These are phyloP conservation scores for Drosophila affinis DNA, from an alignment of 2,888 invertebrate species.

Conservation along the genomic window DNA sequence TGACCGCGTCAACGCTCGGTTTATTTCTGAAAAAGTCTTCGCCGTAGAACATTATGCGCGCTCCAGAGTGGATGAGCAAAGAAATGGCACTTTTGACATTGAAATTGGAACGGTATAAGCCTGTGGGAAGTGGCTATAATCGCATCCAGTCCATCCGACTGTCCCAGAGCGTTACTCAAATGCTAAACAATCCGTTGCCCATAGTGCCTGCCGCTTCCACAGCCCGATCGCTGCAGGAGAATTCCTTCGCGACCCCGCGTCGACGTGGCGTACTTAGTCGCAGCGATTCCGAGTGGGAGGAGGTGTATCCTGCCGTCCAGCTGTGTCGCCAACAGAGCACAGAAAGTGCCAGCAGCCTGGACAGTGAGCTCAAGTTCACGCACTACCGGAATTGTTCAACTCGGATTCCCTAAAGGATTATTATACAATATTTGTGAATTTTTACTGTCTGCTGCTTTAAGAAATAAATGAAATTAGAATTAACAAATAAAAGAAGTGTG, in stretches of 20 bases:
- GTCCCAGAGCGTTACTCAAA: conserved; percentile 81
- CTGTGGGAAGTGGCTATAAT: conserved; percentile 80
- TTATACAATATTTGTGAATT: conserved; percentile 38
- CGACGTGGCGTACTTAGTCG: conserved; percentile 73
- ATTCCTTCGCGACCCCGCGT: conserved; percentile 46
- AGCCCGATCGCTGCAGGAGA: conserved; percentile 35
- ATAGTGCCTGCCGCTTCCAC: conserved; percentile 19
- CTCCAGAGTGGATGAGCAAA: conserved; percentile 80
- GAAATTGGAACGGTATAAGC: conserved; percentile 81
- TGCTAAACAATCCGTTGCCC: conserved; percentile 81
- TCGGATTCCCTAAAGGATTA: conserved; percentile 64
- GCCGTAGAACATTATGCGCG: conserved; percentile 60
- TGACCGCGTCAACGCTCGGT: conserved; percentile 37
- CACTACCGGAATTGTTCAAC: conserved; percentile 82
- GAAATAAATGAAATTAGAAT: conserved; percentile 28
- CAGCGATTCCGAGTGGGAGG: conserved; percentile 78
- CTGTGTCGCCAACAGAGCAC: conserved; percentile 58
- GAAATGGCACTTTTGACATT: conserved; percentile 80
- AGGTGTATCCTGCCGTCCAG: conserved; percentile 76
- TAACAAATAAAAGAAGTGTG: background rate
- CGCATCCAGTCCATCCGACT: conserved; percentile 81
- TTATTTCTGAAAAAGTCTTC: conserved; percentile 46
- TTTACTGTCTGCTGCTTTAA: conserved; percentile 10
- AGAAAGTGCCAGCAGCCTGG: conserved; percentile 54
- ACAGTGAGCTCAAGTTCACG: conserved; percentile 62